These are phyloP conservation scores for Mycalesis mineus DNA, from an alignment of 2,888 invertebrate genomes.

Conservation along the genomic window DNA sequence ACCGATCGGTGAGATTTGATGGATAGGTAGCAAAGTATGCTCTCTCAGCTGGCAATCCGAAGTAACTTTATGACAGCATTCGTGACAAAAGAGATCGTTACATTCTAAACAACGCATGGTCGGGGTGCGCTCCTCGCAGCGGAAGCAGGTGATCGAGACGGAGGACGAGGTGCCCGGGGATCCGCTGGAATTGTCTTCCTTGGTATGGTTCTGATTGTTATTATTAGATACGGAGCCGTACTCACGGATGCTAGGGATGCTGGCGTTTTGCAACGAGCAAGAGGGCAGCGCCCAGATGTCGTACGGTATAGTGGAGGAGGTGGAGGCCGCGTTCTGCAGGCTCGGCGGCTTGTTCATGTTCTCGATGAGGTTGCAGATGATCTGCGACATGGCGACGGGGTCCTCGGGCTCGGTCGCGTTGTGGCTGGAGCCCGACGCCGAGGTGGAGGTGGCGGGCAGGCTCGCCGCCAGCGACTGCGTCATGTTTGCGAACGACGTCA, in stretches of 20 bases:
- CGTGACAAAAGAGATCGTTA: constrained; percentile 85
- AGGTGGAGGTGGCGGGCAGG: constrained; percentile 53
- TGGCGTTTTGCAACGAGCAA: constrained; percentile 51
- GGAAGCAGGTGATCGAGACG: constrained; percentile 72
- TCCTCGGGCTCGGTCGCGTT: constrained; percentile 51
- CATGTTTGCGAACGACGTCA: constrained; percentile 70
- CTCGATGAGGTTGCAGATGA: constrained; percentile 75
- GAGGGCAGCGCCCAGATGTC: constrained; percentile 65
- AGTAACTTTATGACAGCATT: constrained; percentile 84
- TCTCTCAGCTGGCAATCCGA: constrained; percentile 84
- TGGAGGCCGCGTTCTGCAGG: constrained; percentile 48
- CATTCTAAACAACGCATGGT: constrained; percentile 86
- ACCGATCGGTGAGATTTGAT: constrained; percentile 74
- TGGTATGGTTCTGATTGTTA: constrained; percentile 55
- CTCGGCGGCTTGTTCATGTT: constrained; percentile 70
- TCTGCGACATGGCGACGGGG: constrained; percentile 63
- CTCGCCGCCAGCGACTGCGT: constrained; percentile 58
- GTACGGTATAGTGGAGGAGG: constrained; percentile 63
- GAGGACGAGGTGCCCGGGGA: constrained; percentile 73
- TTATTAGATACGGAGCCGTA: constrained; percentile 52
- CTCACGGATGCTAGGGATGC: constrained; percentile 57
- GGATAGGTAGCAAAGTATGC: constrained; percentile 80
- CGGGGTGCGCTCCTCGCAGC: constrained; percentile 81
- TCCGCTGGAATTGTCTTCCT: constrained; percentile 70
- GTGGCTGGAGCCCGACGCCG: constrained; percentile 45